Evolutionary conservation across 2,113 vertebrate species (phyloP), one percentile per base, ranked within the genome.

Genomic region (Merops nubicus): DNA sequence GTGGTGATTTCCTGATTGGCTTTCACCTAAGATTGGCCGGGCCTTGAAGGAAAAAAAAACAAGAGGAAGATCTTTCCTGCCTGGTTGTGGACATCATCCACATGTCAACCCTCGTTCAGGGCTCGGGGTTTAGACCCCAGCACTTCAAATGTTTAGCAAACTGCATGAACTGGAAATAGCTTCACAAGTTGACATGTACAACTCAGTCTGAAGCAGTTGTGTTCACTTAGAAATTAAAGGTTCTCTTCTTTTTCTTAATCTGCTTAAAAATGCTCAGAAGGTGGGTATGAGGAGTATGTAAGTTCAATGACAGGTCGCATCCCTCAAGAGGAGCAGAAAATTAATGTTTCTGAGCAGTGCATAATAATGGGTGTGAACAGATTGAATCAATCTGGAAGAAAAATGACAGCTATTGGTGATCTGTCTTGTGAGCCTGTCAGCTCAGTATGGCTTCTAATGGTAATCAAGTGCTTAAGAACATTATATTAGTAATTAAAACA

Each of bases 201-300:
- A 91, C 33, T 48, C 68, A 72, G 92, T 95, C 91, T 60, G 73
- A 64, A 95, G 92, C 56, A 36, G 93, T 93, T 95, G 72, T 87
- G 43, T 62, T 97, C 91, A 87, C 68, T 94, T 96, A 67, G 43
- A 92, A 78, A 45, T 80, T 50, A 95, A 91, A 93, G 47, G n/a
- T n/a, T 48, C 89, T 62, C 17, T 85, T 89, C 96, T 97, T 76
- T 97, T 96, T 96, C 93, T 60, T 80, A 62, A 86, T 89, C n/a
- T n/a, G 72, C 77, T 82, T 87, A 78, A 45, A 80, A 63, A 33
- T 1, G 0, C 74, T 50, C 47, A 50, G 53, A 45, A 50, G 5
- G 14, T 29, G 15, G 42, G 7, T 36, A 62, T 40, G 36, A 74
- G 33, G 19, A 34, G 33, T 62, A 43, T 4, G 3, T 20, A 64